Conservation (phyloP, 2,888 invertebrate genomes). For the Lamproptera curius region DNA sequence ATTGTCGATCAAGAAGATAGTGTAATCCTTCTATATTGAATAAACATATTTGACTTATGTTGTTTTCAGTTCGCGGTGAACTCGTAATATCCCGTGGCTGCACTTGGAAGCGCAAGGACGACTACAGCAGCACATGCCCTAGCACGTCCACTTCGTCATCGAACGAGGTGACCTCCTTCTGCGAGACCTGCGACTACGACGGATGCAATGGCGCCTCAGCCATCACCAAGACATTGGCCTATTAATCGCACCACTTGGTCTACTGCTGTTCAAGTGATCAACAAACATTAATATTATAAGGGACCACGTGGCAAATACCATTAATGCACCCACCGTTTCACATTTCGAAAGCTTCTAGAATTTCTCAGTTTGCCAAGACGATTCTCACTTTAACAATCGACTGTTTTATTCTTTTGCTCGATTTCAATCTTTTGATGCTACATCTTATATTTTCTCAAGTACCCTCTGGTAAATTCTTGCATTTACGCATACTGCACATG, state of each 20-base stretch:
- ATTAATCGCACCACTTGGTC: slow-evolving; percentile 54
- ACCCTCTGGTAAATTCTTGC: too few species aligned
- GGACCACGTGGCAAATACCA: slow-evolving; percentile 24
- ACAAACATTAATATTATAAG: slow-evolving; percentile 6
- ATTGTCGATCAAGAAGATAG: too few species aligned
- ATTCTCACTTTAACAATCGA: too few species aligned
- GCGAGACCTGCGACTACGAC: slow-evolving; percentile 83
- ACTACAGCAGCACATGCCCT: slow-evolving; percentile 71
- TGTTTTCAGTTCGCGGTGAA: slow-evolving; percentile 71
- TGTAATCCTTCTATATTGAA: too few species aligned
- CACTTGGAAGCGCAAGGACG: slow-evolving; percentile 76
- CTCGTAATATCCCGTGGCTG: slow-evolving; percentile 77
- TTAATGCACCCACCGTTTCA: slow-evolving; percentile 28
- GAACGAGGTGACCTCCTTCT: slow-evolving; percentile 77
- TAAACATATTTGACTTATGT: too few species aligned
- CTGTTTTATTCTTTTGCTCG: too few species aligned
- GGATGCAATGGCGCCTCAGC: slow-evolving; percentile 81
- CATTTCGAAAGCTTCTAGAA: too few species aligned
- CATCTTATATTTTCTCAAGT: too few species aligned
- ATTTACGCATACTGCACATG: too few species aligned
- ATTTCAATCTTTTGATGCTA: too few species aligned
- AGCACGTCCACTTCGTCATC: slow-evolving; percentile 63
- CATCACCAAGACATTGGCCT: slow-evolving; percentile 64
- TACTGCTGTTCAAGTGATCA: slow-evolving; percentile 62
- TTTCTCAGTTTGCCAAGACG: too few species aligned